Conservation (phyloP, 2,113 vertebrate genomes). For the Osmerus eperlanus region DNA sequence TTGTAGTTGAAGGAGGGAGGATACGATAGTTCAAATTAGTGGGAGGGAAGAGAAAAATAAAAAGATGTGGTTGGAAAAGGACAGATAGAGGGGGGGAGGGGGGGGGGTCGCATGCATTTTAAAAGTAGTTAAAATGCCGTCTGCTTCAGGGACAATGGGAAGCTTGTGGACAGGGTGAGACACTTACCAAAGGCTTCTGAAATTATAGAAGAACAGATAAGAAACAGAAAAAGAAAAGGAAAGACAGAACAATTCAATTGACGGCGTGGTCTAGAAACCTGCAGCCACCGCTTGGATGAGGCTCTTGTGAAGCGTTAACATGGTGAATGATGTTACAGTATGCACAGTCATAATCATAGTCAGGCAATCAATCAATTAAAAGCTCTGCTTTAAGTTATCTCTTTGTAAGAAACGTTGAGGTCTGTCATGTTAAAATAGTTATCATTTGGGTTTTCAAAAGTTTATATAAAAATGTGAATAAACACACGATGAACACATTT, state of each 20-base stretch:
- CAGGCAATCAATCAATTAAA: too few relatives aligned
- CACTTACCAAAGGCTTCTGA: conserved; percentile 99
- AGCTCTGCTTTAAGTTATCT: too few relatives aligned
- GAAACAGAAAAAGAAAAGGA: conserved; percentile 58
- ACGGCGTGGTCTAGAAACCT: conserved; percentile 30
- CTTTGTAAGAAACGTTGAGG: too few relatives aligned
- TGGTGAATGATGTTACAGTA: too few relatives aligned
- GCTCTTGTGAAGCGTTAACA: background rate
- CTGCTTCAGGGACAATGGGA: conserved; percentile 78
- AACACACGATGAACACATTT: too few relatives aligned
- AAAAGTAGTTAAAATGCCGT: conserved; percentile 79
- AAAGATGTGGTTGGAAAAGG: conserved; percentile 26
- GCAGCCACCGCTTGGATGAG: too few relatives aligned
- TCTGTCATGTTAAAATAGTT: too few relatives aligned
- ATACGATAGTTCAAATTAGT: conserved; percentile 10
- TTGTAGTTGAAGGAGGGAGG: conserved; percentile 14
- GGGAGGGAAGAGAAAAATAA: conserved; percentile 14
- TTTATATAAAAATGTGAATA: too few relatives aligned
- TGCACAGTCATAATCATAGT: too few relatives aligned
- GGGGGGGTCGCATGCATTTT: conserved; percentile 80
- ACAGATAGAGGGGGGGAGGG: conserved; percentile 16
- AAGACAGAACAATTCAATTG: conserved; percentile 73
- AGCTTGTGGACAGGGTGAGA: conserved; percentile 67
- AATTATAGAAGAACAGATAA: conserved; percentile 76
- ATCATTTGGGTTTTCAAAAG: too few relatives aligned